These are phyloP conservation scores for Sebastolobus altivelis DNA, from an alignment of 2,797 vertebrate genomes.

Conservation along the genomic window DNA sequence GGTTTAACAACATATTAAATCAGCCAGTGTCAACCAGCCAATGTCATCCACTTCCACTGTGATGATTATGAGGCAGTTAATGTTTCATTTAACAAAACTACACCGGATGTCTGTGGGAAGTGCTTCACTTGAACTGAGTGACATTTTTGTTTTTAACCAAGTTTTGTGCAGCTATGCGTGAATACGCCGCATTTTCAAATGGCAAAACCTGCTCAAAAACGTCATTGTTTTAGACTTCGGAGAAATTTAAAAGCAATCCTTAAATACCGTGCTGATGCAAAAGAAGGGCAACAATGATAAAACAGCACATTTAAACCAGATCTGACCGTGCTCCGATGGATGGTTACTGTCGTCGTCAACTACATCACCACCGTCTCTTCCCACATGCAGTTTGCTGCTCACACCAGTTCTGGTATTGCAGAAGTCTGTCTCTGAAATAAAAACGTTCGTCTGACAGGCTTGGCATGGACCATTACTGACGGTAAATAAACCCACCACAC, in stretches of 20 bases:
- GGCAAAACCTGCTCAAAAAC: background rate
- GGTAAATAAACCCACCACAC: background rate
- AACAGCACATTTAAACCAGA: background rate
- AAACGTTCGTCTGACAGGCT: background rate
- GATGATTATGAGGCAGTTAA: too few species aligned
- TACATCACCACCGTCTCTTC: background rate
- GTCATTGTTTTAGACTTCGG: background rate
- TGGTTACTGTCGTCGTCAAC: background rate
- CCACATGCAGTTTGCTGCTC: background rate
- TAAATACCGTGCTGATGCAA: background rate
- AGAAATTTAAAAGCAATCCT: background rate
- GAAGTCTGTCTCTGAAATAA: too few species aligned
- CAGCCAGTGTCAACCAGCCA: background rate
- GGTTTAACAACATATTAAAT: slow-evolving; percentile 16
- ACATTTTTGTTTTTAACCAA: background rate
- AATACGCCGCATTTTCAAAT: background rate
- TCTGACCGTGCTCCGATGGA: background rate
- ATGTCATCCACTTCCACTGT: background rate
- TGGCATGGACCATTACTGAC: background rate
- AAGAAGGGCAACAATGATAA: background rate
- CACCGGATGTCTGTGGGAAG: background rate
- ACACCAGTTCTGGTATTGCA: background rate
- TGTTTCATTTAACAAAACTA: background rate
- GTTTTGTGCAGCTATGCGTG: background rate
- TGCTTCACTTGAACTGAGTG: background rate